Evolutionary conservation across 2,113 vertebrate genomes (phyloP).

Genomic region (Etia nguti): DNA sequence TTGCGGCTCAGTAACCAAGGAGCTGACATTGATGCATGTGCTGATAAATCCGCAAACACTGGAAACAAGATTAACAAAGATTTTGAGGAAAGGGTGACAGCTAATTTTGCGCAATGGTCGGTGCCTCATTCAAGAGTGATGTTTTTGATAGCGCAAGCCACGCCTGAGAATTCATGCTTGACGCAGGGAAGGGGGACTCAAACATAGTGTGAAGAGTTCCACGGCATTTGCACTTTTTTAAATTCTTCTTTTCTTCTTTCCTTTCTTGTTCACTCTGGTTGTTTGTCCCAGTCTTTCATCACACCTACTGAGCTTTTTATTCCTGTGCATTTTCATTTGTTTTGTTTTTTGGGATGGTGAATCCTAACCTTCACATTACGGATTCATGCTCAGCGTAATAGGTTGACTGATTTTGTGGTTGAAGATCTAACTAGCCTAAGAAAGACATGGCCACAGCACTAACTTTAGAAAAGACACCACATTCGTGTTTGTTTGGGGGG

Average conservation of each 20-base stretch:
- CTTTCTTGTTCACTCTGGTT: background rate
- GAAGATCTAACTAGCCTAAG: background rate
- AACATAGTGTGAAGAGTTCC: slow-evolving; percentile 57
- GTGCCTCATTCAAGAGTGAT: slow-evolving; percentile 90
- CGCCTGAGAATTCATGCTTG: slow-evolving; percentile 77
- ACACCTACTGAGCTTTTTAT: background rate
- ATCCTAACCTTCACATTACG: background rate
- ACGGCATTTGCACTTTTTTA: slow-evolving; percentile 73
- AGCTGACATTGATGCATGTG: slow-evolving; percentile 99
- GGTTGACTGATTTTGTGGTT: background rate
- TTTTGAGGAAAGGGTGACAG: slow-evolving; percentile 99
- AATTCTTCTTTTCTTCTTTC: slow-evolving; percentile 51
- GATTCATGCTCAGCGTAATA: background rate
- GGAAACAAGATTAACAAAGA: slow-evolving; percentile 99
- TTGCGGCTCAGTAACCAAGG: slow-evolving; percentile 98
- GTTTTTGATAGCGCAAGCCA: slow-evolving; percentile 93
- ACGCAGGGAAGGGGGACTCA: slow-evolving; percentile 12
- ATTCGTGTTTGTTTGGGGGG: background rate
- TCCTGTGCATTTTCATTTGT: background rate
- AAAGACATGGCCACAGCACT: background rate
- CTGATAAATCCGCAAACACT: slow-evolving; percentile 99
- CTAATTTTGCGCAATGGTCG: slow-evolving; percentile 98
- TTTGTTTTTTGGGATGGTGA: background rate
- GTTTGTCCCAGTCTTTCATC: background rate
- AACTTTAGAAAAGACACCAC: background rate